Base-by-base conservation (phyloP, 2,797 vertebrate species). In the Xiphophorus birchmanni region DNA sequence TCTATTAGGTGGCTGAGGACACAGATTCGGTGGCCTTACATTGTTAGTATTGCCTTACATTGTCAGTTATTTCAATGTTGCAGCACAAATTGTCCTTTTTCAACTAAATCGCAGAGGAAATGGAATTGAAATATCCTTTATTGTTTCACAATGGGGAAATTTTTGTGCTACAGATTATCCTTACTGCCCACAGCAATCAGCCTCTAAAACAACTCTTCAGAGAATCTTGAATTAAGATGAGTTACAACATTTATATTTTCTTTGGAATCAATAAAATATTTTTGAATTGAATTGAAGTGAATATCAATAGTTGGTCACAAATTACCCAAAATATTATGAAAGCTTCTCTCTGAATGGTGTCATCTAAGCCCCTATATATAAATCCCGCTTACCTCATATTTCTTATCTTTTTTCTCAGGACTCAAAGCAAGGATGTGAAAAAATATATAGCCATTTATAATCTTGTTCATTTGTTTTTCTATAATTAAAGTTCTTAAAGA, bases 1-100 rank as follows among this genome's bases (percentile, higher is more conserved):
- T 72, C 63, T 58, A 81, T 45, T 81, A 83, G 69, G 79, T 65
- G 75, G 65, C 83, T 76, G 58, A 78, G 77, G 78, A 77, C 80
- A 32, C 74, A 83, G 77, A 56, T 45, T 29, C 35, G 1, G 0
- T 56, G 76, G 78, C 84, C 80, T 74, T 63, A 60, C 75, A 48
- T 65, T 84, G 69, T 77, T 29, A 17, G 56, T 42, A 18, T 50
- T 23, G 72, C 83, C 32, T 32, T 32, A 32, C 32, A 32, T 32
- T 54, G 50, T 5, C 35, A 76, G 76, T 80, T 69, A 74, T 83
- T 83, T 83, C 4, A 58, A 26, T 26, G 37, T 26, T 2, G 2
- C 35, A 47, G 45, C 47, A 67, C 37, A 3, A 78, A 74, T 82
- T 65, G 15, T 69, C 65, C 42, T 17, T 56, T 75, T 82, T 76